phyloP scores from a whole-genome alignment of 2,113 vertebrate genomes.

The Nansenia antarctica region DNA sequence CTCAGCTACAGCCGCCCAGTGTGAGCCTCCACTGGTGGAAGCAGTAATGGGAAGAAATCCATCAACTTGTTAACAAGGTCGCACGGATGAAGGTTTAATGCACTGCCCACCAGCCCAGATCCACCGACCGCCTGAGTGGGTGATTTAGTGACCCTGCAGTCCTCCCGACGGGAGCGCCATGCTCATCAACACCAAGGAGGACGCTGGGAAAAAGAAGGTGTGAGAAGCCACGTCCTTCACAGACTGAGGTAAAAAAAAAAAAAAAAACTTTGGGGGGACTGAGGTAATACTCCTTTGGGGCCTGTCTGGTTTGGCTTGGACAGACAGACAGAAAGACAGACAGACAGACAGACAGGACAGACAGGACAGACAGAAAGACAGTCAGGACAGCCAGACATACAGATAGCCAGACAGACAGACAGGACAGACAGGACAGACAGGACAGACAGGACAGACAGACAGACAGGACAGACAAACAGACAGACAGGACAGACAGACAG shows the following conservation, averaged over 20 bases:
- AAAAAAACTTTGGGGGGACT: no score
- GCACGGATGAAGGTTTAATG: conserved; percentile 34
- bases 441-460: no score
- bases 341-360: no score
- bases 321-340: no score
- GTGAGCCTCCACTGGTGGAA: background rate
- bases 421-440: no score
- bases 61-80: conserved; percentile 54
- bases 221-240: background rate
- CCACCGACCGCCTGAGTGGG: background rate
- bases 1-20: background rate
- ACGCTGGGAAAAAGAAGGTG: background rate
- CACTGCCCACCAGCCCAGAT: conserved; percentile 3
- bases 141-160: conserved; percentile 29
- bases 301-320: no score
- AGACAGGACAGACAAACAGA: no score
- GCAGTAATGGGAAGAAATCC: conserved; percentile 30
- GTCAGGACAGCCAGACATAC: no score
- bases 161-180: background rate
- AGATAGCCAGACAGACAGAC: no score
- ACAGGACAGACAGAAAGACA: no score
- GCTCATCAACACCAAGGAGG: conserved; percentile 17
- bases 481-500: no score
- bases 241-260: background rate
- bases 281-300: no score